Evolutionary conservation across 2,797 vertebrate species (phyloP).

Genomic region (Sebastes baramenuke): DNA sequence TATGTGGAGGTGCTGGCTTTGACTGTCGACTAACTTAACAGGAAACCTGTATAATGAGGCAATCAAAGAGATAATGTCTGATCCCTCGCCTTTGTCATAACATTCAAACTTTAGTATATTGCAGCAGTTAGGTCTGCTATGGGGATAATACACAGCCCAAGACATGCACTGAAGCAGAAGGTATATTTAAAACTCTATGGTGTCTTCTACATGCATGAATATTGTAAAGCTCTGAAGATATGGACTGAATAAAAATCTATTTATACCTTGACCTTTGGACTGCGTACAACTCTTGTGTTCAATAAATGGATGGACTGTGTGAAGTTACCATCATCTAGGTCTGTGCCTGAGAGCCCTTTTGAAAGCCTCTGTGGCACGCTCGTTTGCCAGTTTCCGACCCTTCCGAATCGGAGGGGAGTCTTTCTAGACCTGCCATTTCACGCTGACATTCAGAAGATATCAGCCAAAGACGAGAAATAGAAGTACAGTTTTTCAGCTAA

Average conservation of each 20-base stretch:
- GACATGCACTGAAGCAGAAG: background rate
- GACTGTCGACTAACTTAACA: background rate
- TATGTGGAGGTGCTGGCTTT: background rate
- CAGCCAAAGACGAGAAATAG: background rate
- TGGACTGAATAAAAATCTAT: background rate
- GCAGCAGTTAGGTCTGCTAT: background rate
- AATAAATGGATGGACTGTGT: background rate
- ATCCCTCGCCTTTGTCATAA: background rate
- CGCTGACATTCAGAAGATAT: background rate
- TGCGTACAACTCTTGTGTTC: background rate
- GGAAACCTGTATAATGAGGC: background rate
- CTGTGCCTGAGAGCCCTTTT: background rate
- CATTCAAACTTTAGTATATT: background rate
- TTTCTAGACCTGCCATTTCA: background rate
- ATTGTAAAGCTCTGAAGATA: background rate
- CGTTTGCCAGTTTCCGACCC: background rate
- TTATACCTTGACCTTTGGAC: background rate
- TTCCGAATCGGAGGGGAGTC: background rate
- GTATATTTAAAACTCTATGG: background rate
- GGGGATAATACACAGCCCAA: background rate
- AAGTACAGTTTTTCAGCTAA: background rate
- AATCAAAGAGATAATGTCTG: background rate
- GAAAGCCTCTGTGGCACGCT: background rate
- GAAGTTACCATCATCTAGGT: background rate
- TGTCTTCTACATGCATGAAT: background rate